A percentile compares a stretch with the other conserved stretches of the same genome.
phyloP scores from a whole-genome alignment of 2,797 vertebrate genomes.

The Hafferia zeledoni region DNA sequence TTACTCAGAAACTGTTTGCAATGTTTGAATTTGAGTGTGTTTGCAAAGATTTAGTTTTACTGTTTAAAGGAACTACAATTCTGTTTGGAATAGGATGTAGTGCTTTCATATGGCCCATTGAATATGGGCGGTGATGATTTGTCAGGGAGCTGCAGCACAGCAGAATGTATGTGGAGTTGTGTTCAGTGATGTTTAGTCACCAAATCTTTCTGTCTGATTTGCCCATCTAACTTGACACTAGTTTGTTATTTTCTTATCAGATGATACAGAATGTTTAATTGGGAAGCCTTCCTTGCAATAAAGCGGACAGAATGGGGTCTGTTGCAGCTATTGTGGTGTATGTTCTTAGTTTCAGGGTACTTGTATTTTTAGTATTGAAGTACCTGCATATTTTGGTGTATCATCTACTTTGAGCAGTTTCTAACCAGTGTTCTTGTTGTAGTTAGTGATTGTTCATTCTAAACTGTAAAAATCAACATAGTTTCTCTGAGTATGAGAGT shows the following conservation, averaged over 20 bases:
- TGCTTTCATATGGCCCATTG: not conserved
- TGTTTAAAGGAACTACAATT: not conserved
- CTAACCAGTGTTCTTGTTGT: not conserved
- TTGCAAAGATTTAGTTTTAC: not conserved
- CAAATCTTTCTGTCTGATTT: not conserved
- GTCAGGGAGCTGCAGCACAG: not conserved
- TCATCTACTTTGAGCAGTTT: not conserved
- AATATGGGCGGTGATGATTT: not conserved
- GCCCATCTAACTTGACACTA: not conserved
- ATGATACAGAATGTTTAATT: not conserved
- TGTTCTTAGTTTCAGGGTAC: not conserved
- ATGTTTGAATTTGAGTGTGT: not conserved
- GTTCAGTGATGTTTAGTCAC: not conserved
- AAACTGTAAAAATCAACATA: not conserved
- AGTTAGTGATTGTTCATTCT: not conserved
- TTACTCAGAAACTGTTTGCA: not conserved
- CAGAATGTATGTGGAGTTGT: rapidly evolving
- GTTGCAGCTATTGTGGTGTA: not conserved
- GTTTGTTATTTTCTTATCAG: not conserved
- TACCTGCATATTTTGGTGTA: not conserved
- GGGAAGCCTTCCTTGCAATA: not conserved
- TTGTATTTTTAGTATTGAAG: not conserved
- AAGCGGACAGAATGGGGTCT: not conserved
- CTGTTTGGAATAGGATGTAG: not conserved
- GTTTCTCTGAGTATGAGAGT: not conserved